A percentile compares a stretch with the other conserved stretches of the same genome.
These are phyloP conservation scores for Climacteris rufus DNA, from an alignment of 2,113 vertebrate genomes.

Conservation along the genomic window DNA sequence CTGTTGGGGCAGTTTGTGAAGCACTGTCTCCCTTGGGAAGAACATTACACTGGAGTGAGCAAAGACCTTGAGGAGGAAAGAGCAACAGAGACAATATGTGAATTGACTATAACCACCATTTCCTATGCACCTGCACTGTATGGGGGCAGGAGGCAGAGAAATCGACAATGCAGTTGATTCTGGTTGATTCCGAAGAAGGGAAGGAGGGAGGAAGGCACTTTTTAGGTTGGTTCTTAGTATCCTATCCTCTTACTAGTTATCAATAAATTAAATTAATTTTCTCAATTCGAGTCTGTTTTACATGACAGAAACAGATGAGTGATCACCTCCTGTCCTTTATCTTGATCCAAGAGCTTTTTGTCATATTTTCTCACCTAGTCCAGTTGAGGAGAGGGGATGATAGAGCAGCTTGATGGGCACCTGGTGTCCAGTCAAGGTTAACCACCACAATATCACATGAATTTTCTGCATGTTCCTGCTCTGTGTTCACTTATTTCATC, in stretches of 20 bases:
- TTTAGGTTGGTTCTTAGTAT: background rate
- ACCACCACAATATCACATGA: background rate
- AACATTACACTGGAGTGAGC: background rate
- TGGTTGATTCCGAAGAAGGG: background rate
- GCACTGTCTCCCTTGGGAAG: too few species aligned
- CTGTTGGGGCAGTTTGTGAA: background rate
- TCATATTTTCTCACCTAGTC: background rate
- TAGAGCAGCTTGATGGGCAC: background rate
- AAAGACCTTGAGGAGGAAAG: background rate
- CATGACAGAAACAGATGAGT: background rate
- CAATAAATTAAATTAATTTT: background rate
- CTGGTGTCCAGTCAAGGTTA: background rate
- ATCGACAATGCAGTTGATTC: fast-evolving
- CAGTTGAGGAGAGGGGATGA: fast-evolving
- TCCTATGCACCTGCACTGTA: fast-evolving
- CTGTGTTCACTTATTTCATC: background rate
- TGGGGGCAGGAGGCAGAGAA: fast-evolving
- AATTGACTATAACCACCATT: background rate
- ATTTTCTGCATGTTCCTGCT: background rate
- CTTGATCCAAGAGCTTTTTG: background rate
- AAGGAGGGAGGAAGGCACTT: background rate
- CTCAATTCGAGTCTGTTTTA: background rate
- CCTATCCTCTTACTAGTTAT: background rate
- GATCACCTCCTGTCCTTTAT: background rate
- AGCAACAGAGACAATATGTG: fast-evolving